Evolutionary conservation across 2,888 invertebrate species (phyloP).

Genomic region (Drosophila phalerata): DNA sequence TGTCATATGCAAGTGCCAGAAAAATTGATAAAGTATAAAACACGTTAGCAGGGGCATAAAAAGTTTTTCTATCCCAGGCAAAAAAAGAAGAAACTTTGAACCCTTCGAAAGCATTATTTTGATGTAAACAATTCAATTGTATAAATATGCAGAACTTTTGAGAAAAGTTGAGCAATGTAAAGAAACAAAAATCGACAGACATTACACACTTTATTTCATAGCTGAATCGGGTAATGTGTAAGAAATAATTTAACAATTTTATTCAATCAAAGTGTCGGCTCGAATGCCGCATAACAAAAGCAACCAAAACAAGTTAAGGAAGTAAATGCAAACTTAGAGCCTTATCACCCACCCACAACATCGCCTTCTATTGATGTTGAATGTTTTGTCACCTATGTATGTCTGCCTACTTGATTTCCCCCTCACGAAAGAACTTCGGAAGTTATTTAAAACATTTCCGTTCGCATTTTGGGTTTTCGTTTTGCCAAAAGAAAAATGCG

Average conservation of each 20-base stretch:
- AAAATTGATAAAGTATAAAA: constrained; percentile 70
- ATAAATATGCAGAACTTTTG: constrained; percentile 70
- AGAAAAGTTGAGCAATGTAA: constrained; percentile 16
- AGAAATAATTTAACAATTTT: constrained; percentile 73
- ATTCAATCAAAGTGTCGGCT: constrained; percentile 71
- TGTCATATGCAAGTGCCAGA: constrained; percentile 30
- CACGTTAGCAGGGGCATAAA: constrained; percentile 37
- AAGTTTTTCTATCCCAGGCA: constrained; percentile 37
- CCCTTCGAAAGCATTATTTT: constrained; percentile 64
- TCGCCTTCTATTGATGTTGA: constrained; percentile 14
- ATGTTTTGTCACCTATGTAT: constrained; percentile 65
- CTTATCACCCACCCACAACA: too few species aligned
- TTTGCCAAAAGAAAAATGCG: constrained; percentile 74
- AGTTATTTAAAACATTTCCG: constrained; percentile 69
- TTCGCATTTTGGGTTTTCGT: constrained; percentile 38
- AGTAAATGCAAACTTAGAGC: constrained; percentile 41
- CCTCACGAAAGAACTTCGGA: constrained; percentile 35
- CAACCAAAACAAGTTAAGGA: constrained; percentile 6
- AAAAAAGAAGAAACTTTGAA: constrained; percentile 40
- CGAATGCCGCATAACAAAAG: constrained; percentile 48
- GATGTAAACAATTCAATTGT: constrained; percentile 79
- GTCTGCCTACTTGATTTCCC: constrained; percentile 18
- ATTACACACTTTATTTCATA: constrained; percentile 47
- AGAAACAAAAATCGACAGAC: constrained; percentile 14
- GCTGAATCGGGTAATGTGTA: constrained; percentile 42